Percentiles rank a stretch among this genome's conserved stretches.
Conservation (phyloP, 2,113 vertebrate species). For the Gallinago undulata region DNA sequence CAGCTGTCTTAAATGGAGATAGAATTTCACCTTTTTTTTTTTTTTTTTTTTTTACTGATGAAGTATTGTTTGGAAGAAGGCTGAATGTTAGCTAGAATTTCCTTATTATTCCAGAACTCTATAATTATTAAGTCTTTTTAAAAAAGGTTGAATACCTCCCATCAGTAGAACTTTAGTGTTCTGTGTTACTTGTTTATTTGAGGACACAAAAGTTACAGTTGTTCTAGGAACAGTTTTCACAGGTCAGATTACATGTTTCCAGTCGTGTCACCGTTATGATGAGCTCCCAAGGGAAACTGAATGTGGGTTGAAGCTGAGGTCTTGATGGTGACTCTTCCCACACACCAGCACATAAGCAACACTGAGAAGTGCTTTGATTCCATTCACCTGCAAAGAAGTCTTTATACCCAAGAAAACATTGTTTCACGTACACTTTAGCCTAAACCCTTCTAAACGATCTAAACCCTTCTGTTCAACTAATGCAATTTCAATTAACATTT, state of each 20-base stretch:
- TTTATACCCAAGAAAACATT: neutral
- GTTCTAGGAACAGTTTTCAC: neutral
- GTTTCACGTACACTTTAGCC: neutral
- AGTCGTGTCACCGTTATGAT: neutral
- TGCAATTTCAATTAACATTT: neutral
- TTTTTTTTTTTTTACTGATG: neutral
- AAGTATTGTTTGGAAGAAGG: neutral
- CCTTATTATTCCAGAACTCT: neutral
- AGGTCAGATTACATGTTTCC: neutral
- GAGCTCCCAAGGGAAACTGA: neutral
- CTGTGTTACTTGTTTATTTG: neutral
- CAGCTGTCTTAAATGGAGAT: neutral
- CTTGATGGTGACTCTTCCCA: neutral
- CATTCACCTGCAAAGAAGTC: neutral
- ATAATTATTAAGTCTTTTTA: neutral
- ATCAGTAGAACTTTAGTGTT: neutral
- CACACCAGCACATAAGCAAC: neutral
- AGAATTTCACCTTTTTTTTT: neutral
- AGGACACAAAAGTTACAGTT: neutral
- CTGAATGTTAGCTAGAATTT: neutral
- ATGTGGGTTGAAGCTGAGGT: neutral
- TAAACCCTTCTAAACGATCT: neutral
- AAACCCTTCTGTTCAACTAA: conserved; percentile 7
- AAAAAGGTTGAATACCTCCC: neutral
- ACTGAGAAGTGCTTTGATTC: neutral